phyloP scores from a whole-genome alignment of 2,888 invertebrate species.

The Heliconius ismenius region DNA sequence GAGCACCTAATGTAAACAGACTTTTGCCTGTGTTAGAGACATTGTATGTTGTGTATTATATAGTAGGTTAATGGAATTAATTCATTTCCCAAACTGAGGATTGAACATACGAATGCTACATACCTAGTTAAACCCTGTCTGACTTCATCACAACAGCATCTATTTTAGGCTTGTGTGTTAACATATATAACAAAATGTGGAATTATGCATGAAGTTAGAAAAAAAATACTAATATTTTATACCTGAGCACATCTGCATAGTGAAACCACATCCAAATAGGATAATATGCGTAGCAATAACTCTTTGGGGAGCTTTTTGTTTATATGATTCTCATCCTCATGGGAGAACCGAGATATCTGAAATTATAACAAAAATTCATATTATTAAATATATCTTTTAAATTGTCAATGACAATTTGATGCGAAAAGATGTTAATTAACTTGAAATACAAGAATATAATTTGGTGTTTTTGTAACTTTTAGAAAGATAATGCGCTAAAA shows the following conservation, averaged over 20 bases:
- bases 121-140: too few species aligned
- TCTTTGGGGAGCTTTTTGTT: conserved; percentile 98
- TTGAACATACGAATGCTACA: not conserved
- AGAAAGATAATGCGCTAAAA: too few species aligned
- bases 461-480: too few species aligned
- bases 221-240: conserved; percentile 3
- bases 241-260: conserved; percentile 97
- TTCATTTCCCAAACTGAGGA: not conserved
- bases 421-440: too few species aligned
- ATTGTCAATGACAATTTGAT: not conserved
- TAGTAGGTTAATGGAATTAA: not conserved
- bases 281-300: conserved; percentile 94
- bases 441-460: too few species aligned
- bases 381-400: not conserved
- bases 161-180: too few species aligned
- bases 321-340: conserved; percentile 92
- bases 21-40: too few species aligned
- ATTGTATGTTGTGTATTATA: too few species aligned
- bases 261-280: conserved; percentile 97
- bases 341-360: conserved; percentile 87
- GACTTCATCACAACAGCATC: too few species aligned
- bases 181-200: too few species aligned
- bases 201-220: too few species aligned
- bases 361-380: conserved; percentile 48
- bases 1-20: too few species aligned